phyloP scores from a whole-genome alignment of 2,797 vertebrate species.

The Catostomus latipinnis region DNA sequence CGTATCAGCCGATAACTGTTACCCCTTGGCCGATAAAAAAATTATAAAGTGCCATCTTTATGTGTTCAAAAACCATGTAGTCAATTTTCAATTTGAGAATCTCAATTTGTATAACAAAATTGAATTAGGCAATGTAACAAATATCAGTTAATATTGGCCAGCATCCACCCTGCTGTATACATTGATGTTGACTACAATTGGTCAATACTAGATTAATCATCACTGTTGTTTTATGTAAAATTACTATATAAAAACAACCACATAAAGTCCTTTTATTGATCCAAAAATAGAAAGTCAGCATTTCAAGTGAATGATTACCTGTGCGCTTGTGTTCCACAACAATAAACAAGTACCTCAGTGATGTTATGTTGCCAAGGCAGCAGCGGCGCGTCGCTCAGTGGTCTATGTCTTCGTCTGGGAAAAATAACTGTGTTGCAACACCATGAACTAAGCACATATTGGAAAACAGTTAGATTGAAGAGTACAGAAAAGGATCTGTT shows the following conservation, averaged over 20 bases:
- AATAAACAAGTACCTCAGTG: slow-evolving; percentile 6
- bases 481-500: not conserved
- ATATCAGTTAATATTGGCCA: too few relatives aligned
- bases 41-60: too few relatives aligned
- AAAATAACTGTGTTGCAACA: not conserved
- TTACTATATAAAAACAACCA: not conserved
- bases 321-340: not conserved
- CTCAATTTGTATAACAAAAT: too few relatives aligned
- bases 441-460: not conserved
- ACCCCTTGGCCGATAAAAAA: too few relatives aligned
- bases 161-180: too few relatives aligned
- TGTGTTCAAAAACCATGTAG: too few relatives aligned
- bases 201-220: too few relatives aligned
- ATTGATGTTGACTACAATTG: too few relatives aligned
- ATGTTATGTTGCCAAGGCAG: slow-evolving; percentile 33
- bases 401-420: slow-evolving; percentile 1
- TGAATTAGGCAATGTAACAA: too few relatives aligned
- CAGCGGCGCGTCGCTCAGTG: not conserved
- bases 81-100: too few relatives aligned
- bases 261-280: not conserved
- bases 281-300: not conserved
- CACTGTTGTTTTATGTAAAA: not conserved
- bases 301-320: slow-evolving; percentile 11
- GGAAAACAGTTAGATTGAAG: not conserved
- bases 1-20: too few relatives aligned